Evolutionary conservation across 2,888 invertebrate species (phyloP).

Genomic region (Drosophila aldrichi): DNA sequence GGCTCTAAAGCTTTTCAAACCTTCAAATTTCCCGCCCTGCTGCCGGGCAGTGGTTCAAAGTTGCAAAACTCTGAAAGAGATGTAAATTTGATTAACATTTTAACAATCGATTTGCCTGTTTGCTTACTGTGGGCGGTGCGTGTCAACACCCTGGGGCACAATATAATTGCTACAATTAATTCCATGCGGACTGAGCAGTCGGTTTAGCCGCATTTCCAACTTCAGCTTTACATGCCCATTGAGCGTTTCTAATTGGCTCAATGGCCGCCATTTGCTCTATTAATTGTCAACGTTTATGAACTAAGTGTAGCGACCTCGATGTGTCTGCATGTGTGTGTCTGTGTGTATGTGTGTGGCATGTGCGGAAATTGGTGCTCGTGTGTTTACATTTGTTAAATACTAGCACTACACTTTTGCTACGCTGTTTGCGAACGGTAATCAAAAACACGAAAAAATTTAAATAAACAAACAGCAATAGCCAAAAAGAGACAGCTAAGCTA

Average conservation of each 20-base stretch:
- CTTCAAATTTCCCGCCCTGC: slow-evolving; percentile 22
- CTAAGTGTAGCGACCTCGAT: slow-evolving; percentile 42
- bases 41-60: slow-evolving; percentile 7
- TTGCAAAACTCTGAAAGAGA: neutral
- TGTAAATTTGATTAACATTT: slow-evolving; percentile 3
- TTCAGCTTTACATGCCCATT: slow-evolving; percentile 64
- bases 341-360: slow-evolving; percentile 1
- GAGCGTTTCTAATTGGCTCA: slow-evolving; percentile 77
- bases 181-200: slow-evolving; percentile 59
- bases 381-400: slow-evolving; percentile 46
- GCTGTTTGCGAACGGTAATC: slow-evolving; percentile 16
- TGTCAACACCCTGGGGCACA: slow-evolving; percentile 58
- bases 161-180: slow-evolving; percentile 74
- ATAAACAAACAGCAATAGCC: slow-evolving; percentile 35
- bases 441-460: slow-evolving; percentile 15
- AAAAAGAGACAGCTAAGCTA: too few relatives aligned
- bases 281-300: slow-evolving; percentile 81
- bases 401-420: slow-evolving; percentile 25
- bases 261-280: slow-evolving; percentile 70
- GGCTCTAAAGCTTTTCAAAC: slow-evolving; percentile 3
- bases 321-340: slow-evolving; percentile 6
- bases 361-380: slow-evolving; percentile 26
- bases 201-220: slow-evolving; percentile 21
- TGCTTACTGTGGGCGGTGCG: slow-evolving; percentile 9
- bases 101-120: neutral